Conservation (phyloP, 2,797 vertebrate genomes). For the Acanthopagrus latus region DNA sequence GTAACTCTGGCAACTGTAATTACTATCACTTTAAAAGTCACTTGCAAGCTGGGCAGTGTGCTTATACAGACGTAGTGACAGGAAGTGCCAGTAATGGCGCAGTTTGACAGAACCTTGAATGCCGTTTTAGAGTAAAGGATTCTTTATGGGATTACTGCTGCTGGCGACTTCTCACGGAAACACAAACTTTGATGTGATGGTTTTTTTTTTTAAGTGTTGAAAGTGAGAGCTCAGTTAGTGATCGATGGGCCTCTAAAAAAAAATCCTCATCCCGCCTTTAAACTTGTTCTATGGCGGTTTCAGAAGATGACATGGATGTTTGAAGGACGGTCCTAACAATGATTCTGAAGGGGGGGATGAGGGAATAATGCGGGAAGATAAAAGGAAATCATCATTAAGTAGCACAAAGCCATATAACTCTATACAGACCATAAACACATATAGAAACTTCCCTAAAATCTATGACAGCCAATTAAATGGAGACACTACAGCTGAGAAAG, state of each 20-base stretch:
- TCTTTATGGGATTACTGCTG: constrained; percentile 24
- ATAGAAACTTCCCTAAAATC: neutral
- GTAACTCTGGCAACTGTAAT: constrained; percentile 32
- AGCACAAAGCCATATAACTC: neutral
- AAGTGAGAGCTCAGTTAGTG: neutral
- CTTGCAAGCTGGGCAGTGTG: neutral
- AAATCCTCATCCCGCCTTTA: neutral
- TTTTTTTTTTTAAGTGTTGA: neutral
- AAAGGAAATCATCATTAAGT: too few relatives aligned
- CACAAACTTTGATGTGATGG: constrained; percentile 9
- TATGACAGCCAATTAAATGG: neutral
- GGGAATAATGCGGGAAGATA: neutral
- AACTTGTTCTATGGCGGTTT: neutral
- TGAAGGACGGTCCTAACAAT: neutral
- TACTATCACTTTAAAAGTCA: constrained; percentile 40
- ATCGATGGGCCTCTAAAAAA: neutral
- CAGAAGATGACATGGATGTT: neutral
- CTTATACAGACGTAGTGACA: constrained; percentile 18
- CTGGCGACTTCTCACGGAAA: constrained; percentile 12
- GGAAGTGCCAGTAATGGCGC: neutral
- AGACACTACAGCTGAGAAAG: too few relatives aligned
- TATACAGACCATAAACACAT: neutral
- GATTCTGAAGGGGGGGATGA: neutral
- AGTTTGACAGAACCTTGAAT: constrained; percentile 27
- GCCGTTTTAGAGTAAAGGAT: constrained; percentile 3